Base-by-base conservation (phyloP, 2,888 invertebrate species). In the Aquatica leii region DNA sequence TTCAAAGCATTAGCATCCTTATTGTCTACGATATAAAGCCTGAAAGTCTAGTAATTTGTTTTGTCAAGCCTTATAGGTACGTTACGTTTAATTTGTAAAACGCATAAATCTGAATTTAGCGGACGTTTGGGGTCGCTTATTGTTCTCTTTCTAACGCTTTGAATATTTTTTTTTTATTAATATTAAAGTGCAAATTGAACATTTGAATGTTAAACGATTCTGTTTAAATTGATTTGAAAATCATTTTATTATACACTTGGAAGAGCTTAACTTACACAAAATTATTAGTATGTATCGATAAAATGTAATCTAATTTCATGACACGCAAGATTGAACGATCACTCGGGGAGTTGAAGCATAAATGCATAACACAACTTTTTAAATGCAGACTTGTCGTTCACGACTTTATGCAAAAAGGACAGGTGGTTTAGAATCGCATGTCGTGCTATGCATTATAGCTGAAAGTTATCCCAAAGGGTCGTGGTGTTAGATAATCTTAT, bases 401-500 rank as follows among this genome's bases (percentile, higher is more conserved):
- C 37, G 52, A 46, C 56, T 54, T 53, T 62, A 62, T 49, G 59
- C 15, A 48, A 59, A 49, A 51, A 24, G 52, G 48, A 21, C 24
- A 49, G 48, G 57, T 49, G 60, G 60, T 37, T 60, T 9, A 61
- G 61, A 72, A 68, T 71, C 70, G 70, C 67, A 54, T 67, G 62
- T 52, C 64, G 49, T 41, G 35, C 40, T 55, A 67, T 61, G 67
- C 69, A 71, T 70, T 68, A 70, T 65, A 62, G 62, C 67, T 64
- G 68, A 70, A 71, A 69, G 70, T 70, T 70, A 72, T 71, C 71
- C 70, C 71, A 70, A 68, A 72, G 70, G 71, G 69, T 70, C 69
- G 71, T 59, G 64, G 72, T 62, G 70, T 71, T 70, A 74, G 73
- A 74, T 75, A 73, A 74, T 74, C 73, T 75, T 74, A 75, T 75